Base-by-base conservation (phyloP, 1,140 invertebrate genomes). In the Littorina saxatilis region DNA sequence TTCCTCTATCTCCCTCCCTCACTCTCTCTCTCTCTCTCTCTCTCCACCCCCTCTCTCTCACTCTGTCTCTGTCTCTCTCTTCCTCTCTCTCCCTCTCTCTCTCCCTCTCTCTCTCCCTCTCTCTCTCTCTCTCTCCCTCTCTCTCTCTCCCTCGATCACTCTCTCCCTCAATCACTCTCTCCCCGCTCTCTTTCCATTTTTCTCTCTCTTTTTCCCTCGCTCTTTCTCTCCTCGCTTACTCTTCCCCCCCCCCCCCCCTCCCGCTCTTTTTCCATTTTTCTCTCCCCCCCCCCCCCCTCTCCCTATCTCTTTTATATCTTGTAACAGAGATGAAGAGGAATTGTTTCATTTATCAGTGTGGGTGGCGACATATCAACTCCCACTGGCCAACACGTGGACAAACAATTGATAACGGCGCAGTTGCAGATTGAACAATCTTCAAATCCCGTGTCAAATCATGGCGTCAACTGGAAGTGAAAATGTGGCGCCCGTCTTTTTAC, bases 21-120 rank as follows among this genome's bases (percentile, higher is more conserved):
- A 17, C 17, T 17, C 15, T 23, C 55, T 58, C 5, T 58, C n/a
- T 58, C 9, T 4, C n/a, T 23, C n/a, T 11, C 55, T 23, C n/a
- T 27, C 15, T 58, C 17, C 4, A 58, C n/a, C 15, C 5, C 55
- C 55, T 58, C 55, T 58, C 55, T 32, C 61, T 32, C 40, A 32
- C 29, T 32, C 61, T 66, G 11, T n/a, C 70, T 40, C 70, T 40
- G n/a, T 40, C 70, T 73, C 70, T 40, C 70, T 17, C 70, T 4
- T 32, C 17, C 29, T 66, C 32, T 29, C 32, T 52, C 50, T 52
- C 73, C 5, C 73, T 29, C 15, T 29, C 73, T n/a, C 73, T n/a
- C 43, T 29, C 11, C 27, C 47, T 20, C 73, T 52, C 43, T 47
- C 43, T 47, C 43, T 47, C 43, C 17, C 43, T 47, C 43, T 47